Conservation (phyloP, 2,888 invertebrate species). For the Spodoptera littoralis region DNA sequence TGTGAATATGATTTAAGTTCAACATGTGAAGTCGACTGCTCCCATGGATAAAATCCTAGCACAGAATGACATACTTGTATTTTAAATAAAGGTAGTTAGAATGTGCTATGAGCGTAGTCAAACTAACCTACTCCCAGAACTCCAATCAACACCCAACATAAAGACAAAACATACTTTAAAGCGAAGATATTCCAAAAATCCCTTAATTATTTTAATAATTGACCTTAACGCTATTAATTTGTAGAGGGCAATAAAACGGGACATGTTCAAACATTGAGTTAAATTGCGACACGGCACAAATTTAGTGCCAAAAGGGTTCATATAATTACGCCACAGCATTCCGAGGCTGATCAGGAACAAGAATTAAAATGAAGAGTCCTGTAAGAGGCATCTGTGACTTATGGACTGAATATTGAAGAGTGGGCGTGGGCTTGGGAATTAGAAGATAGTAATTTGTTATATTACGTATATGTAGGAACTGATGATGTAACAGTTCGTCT, state of each 20-base stretch:
- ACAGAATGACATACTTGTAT: too few species aligned
- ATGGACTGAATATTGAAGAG: slow-evolving; percentile 54
- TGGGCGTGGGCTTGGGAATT: slow-evolving; percentile 18
- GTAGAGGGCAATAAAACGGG: slow-evolving; percentile 62
- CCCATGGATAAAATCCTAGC: too few species aligned
- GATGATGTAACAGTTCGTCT: too few species aligned
- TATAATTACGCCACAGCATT: slow-evolving; percentile 75
- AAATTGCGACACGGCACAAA: slow-evolving; percentile 72
- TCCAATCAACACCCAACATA: too few species aligned
- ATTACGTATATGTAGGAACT: too few species aligned
- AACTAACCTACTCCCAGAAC: too few species aligned
- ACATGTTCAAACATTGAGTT: slow-evolving; percentile 66
- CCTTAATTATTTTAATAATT: slow-evolving; percentile 60
- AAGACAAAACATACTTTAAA: slow-evolving; percentile 1
- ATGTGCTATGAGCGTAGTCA: too few species aligned
- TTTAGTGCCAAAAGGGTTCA: slow-evolving; percentile 73
- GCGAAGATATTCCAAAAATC: slow-evolving; percentile 56
- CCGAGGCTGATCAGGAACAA: slow-evolving; percentile 67
- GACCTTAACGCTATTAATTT: slow-evolving; percentile 64
- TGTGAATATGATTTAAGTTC: too few species aligned
- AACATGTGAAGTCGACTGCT: too few species aligned
- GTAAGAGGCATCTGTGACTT: slow-evolving; percentile 55
- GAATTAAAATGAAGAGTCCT: slow-evolving; percentile 66
- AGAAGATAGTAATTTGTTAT: neutral
- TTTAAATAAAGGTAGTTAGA: too few species aligned